A percentile compares a stretch with the other conserved stretches of the same genome.
Evolutionary conservation across 2,888 invertebrate genomes (phyloP).

Genomic region (Argyresthia albistria): DNA sequence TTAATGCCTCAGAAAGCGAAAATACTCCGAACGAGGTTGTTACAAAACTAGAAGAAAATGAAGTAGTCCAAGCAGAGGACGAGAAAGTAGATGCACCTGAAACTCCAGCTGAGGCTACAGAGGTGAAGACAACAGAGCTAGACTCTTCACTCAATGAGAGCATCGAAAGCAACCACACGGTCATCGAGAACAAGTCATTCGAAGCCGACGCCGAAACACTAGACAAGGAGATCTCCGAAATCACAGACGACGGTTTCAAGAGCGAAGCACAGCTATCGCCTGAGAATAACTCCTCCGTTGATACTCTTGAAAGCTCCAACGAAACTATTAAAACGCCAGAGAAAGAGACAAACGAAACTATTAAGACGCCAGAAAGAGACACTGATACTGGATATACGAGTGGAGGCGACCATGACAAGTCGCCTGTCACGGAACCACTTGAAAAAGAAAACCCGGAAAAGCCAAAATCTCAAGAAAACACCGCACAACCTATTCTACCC

Average conservation of each 20-base stretch:
- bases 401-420: constrained; percentile 15
- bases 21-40: neutral
- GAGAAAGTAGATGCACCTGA: neutral
- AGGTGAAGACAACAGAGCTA: constrained; percentile 10
- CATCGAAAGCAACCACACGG: constrained; percentile 46
- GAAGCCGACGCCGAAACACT: constrained; percentile 24
- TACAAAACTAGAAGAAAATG: neutral
- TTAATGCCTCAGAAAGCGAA: neutral
- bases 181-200: constrained; percentile 48
- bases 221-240: constrained; percentile 10
- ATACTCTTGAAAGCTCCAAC: constrained; percentile 24
- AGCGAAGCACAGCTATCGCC: constrained; percentile 16
- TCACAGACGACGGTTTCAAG: constrained; percentile 13
- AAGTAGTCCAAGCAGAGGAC: neutral
- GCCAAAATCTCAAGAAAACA: neutral
- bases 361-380: constrained; percentile 21
- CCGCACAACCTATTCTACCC: neutral
- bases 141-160: constrained; percentile 42
- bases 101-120: neutral
- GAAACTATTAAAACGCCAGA: constrained; percentile 29
- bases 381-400: constrained; percentile 36
- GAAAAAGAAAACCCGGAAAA: neutral
- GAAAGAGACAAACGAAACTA: constrained; percentile 34
- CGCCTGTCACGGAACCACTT: constrained; percentile 2
- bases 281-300: constrained; percentile 23